Evolutionary conservation across 2,113 vertebrate species (phyloP).

Genomic region (Vombatus ursinus): DNA sequence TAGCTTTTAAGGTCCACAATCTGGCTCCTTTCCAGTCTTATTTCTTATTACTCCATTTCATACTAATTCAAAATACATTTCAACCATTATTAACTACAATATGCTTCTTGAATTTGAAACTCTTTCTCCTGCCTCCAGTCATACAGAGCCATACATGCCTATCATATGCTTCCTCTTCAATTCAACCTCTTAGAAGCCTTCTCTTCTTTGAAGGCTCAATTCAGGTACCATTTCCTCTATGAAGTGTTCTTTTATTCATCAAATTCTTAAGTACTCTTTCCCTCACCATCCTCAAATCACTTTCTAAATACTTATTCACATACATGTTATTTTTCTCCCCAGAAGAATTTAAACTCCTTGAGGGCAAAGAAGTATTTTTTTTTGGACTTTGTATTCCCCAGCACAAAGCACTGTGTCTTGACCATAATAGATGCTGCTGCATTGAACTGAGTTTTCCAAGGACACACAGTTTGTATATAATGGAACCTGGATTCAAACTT

Average conservation of each 20-base stretch:
- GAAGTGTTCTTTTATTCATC: not conserved
- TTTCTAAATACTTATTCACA: not conserved
- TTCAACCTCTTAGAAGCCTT: not conserved
- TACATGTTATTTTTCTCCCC: not conserved
- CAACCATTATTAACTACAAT: not conserved
- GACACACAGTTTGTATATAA: not conserved
- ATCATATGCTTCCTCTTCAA: not conserved
- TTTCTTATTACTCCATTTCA: not conserved
- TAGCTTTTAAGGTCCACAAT: not conserved
- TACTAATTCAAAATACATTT: not conserved
- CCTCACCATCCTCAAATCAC: not conserved
- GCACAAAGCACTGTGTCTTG: not conserved
- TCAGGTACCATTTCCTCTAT: not conserved
- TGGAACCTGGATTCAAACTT: not conserved
- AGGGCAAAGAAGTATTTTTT: not conserved
- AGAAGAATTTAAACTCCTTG: not conserved
- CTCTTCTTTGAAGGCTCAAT: not conserved
- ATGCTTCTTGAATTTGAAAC: not conserved
- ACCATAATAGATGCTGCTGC: not conserved
- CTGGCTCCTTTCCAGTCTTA: not conserved
- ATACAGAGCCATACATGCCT: not conserved
- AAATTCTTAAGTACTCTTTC: not conserved
- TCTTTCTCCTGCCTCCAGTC: not conserved
- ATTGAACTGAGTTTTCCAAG: not conserved
- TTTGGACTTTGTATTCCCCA: not conserved